A percentile compares a stretch with the other conserved stretches of the same genome.
phyloP scores from a whole-genome alignment of 2,888 invertebrate genomes.

The Apamea sordens region DNA sequence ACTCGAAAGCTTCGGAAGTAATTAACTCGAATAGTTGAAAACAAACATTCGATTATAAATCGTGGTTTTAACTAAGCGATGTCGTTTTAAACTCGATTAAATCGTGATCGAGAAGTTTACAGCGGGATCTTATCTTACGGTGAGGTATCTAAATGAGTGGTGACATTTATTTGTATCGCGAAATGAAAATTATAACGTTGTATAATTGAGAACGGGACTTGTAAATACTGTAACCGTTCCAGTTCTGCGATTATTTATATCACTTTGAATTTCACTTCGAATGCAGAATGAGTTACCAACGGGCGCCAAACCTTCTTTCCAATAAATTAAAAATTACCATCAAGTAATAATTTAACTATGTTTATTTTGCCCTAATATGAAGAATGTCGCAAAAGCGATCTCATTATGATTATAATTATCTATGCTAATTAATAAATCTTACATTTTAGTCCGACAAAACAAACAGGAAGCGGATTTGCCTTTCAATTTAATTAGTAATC shows the following conservation, averaged over 20 bases:
- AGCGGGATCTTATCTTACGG: constrained; percentile 61
- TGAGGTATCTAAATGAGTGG: constrained; percentile 57
- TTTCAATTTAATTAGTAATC: constrained; percentile 55
- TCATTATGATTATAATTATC: constrained; percentile 40
- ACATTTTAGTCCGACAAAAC: constrained; percentile 47
- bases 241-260: constrained; percentile 35
- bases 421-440: constrained; percentile 50
- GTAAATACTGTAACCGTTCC: constrained; percentile 25
- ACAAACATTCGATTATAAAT: constrained; percentile 65
- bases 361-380: constrained; percentile 28
- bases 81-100: constrained; percentile 63
- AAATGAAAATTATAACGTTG: constrained; percentile 47
- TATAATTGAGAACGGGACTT: constrained; percentile 30
- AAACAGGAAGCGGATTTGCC: constrained; percentile 64
- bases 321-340: constrained; percentile 56
- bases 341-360: constrained; percentile 41
- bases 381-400: constrained; percentile 43
- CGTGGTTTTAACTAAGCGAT: constrained; percentile 53
- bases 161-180: constrained; percentile 55
- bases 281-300: constrained; percentile 8
- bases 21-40: constrained; percentile 55
- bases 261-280: constrained; percentile 50
- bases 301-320: constrained; percentile 8
- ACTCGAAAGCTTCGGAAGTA: constrained; percentile 54
- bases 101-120: constrained; percentile 57